Percentiles rank a stretch among this genome's conserved stretches.
Conservation (phyloP, 1,140 invertebrate genomes). For the Oncopodura yosiiana region DNA sequence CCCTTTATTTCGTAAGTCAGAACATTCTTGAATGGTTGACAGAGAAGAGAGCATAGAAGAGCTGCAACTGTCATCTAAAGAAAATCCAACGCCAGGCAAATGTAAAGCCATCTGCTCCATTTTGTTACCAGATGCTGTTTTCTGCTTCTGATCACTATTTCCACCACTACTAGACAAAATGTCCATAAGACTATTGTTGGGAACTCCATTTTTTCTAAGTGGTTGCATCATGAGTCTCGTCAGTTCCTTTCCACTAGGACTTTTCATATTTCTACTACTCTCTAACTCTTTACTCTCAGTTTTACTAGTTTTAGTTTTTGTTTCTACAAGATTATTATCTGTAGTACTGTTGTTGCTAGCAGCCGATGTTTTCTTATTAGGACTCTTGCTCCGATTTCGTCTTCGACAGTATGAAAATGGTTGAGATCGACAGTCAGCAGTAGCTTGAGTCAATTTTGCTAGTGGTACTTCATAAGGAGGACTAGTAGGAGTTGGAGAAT, state of each 20-base stretch:
- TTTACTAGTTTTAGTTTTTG: not conserved
- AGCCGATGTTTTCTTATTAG: not conserved
- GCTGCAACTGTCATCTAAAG: not conserved
- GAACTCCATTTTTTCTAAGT: constrained; percentile 13
- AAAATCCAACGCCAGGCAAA: not conserved
- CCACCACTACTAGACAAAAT: not conserved
- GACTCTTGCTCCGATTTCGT: constrained; percentile 1
- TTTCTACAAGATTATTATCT: too few species aligned
- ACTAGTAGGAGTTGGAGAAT: constrained; percentile 21
- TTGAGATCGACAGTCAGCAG: not conserved
- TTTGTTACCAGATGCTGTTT: too few species aligned
- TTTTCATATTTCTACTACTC: not conserved
- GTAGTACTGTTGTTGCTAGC: not conserved
- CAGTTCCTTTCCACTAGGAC: constrained; percentile 2
- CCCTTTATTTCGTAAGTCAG: not conserved
- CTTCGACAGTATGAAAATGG: constrained; percentile 2
- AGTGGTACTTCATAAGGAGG: constrained; percentile 20
- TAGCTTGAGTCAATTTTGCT: not conserved
- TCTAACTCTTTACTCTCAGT: not conserved
- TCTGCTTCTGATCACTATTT: not conserved
- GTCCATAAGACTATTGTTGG: constrained; percentile 5
- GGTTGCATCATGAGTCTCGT: not conserved
- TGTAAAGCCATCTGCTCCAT: too few species aligned
- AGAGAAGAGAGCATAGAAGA: not conserved
- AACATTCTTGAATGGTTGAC: not conserved